Percentiles rank a stretch among this genome's conserved stretches.
These are phyloP conservation scores for Phasia obesa DNA, from an alignment of 2,888 invertebrate species.

Conservation along the genomic window DNA sequence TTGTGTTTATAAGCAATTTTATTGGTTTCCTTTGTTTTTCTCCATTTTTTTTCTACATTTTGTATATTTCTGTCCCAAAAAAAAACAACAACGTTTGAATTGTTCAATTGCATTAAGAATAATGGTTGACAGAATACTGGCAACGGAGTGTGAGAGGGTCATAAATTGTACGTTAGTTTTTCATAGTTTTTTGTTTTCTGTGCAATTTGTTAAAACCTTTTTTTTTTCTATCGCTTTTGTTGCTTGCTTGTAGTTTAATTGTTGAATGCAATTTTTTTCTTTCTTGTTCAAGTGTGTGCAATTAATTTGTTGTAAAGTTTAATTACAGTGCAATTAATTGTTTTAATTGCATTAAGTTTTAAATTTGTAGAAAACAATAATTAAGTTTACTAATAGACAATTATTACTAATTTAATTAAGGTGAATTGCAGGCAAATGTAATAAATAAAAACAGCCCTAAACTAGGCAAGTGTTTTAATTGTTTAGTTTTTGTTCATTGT, in stretches of 20 bases:
- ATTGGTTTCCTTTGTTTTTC: slow-evolving; percentile 45
- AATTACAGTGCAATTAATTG: slow-evolving; percentile 66
- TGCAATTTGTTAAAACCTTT: background rate
- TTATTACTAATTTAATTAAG: slow-evolving; percentile 57
- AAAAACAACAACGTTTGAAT: slow-evolving; percentile 28
- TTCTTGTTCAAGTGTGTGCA: slow-evolving; percentile 54
- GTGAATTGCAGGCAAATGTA: background rate
- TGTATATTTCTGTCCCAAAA: slow-evolving; percentile 18
- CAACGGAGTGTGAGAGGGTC: slow-evolving; percentile 20
- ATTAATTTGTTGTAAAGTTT: slow-evolving; percentile 65
- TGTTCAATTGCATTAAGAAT: slow-evolving; percentile 25
- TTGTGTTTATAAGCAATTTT: slow-evolving; percentile 55
- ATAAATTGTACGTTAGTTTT: slow-evolving; percentile 44
- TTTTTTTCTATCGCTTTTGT: slow-evolving; percentile 11
- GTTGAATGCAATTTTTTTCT: slow-evolving; percentile 15
- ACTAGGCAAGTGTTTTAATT: background rate
- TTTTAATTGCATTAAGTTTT: slow-evolving; percentile 65
- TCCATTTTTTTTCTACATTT: background rate
- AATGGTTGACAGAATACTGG: slow-evolving; percentile 21
- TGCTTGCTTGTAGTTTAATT: slow-evolving; percentile 21
- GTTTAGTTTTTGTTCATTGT: background rate
- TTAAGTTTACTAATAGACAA: slow-evolving; percentile 55
- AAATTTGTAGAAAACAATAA: slow-evolving; percentile 48
- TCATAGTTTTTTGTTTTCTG: slow-evolving; percentile 24
- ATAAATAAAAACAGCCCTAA: background rate